phyloP scores from a whole-genome alignment of 2,888 invertebrate species.

The Laothoe populi region DNA sequence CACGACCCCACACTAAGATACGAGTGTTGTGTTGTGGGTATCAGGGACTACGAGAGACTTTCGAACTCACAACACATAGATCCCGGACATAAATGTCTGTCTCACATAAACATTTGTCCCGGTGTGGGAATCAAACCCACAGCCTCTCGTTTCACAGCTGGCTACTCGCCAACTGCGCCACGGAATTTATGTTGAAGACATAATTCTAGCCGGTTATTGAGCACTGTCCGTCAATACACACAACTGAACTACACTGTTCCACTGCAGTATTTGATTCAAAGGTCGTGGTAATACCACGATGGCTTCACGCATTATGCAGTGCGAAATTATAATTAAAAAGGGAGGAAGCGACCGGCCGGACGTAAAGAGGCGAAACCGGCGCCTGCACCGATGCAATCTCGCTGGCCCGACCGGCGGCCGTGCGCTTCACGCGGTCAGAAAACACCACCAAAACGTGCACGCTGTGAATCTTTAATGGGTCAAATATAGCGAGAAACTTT shows the following conservation, averaged over 20 bases:
- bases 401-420: slow-evolving; percentile 51
- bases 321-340: slow-evolving; percentile 75
- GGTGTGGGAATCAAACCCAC: too few relatives aligned
- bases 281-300: slow-evolving; percentile 38
- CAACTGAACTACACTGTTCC: neutral
- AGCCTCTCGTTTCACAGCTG: too few relatives aligned
- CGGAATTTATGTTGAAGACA: neutral
- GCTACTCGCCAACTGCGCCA: too few relatives aligned
- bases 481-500: slow-evolving; percentile 32
- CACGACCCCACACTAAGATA: too few relatives aligned
- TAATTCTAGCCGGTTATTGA: neutral
- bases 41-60: too few relatives aligned
- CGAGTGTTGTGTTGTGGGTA: too few relatives aligned
- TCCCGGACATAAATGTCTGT: too few relatives aligned
- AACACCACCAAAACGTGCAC: slow-evolving; percentile 64
- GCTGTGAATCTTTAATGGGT: slow-evolving; percentile 64
- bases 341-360: slow-evolving; percentile 77
- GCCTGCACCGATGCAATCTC: slow-evolving; percentile 73
- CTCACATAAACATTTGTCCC: too few relatives aligned
- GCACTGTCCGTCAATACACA: neutral
- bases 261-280: neutral
- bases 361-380: slow-evolving; percentile 63
- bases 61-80: too few relatives aligned
- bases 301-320: slow-evolving; percentile 43
- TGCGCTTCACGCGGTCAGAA: slow-evolving; percentile 61